phyloP scores from a whole-genome alignment of 2,888 invertebrate genomes.

The Meloe dianella region DNA sequence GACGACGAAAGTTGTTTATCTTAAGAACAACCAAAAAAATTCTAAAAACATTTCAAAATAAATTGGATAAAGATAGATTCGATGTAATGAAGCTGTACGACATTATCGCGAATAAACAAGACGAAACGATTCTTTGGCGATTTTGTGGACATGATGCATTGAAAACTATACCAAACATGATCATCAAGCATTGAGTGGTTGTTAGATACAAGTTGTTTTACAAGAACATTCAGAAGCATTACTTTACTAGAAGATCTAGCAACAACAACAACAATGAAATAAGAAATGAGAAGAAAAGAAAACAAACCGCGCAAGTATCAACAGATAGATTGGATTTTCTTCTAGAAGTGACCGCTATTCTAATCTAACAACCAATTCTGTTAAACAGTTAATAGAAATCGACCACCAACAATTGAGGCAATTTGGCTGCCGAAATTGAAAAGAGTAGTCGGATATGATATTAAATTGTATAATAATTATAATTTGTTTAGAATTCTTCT shows the following conservation, averaged over 20 bases:
- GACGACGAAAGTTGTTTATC: constrained; percentile 19
- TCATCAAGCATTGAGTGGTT: not conserved
- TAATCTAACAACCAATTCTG: not conserved
- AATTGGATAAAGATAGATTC: constrained; percentile 35
- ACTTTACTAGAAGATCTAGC: not conserved
- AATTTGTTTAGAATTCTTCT: not conserved
- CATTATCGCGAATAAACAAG: constrained; percentile 57
- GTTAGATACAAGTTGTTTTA: not conserved
- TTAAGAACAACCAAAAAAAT: not conserved
- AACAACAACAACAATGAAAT: no score
- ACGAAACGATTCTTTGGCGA: constrained; percentile 51
- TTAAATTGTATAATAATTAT: not conserved
- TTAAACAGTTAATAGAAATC: constrained; percentile 1
- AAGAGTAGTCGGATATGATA: not conserved
- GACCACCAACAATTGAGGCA: not conserved
- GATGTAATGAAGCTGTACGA: constrained; percentile 55
- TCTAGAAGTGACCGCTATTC: not conserved
- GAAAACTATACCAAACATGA: not conserved
- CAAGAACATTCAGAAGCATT: not conserved
- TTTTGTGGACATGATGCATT: not conserved
- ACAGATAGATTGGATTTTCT: not conserved
- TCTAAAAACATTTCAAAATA: no score
- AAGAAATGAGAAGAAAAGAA: not conserved
- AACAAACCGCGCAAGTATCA: not conserved
- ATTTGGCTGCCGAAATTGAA: constrained; percentile 7